These are phyloP conservation scores for Cephus cinctus DNA, from an alignment of 1,140 invertebrate genomes.

Conservation along the genomic window DNA sequence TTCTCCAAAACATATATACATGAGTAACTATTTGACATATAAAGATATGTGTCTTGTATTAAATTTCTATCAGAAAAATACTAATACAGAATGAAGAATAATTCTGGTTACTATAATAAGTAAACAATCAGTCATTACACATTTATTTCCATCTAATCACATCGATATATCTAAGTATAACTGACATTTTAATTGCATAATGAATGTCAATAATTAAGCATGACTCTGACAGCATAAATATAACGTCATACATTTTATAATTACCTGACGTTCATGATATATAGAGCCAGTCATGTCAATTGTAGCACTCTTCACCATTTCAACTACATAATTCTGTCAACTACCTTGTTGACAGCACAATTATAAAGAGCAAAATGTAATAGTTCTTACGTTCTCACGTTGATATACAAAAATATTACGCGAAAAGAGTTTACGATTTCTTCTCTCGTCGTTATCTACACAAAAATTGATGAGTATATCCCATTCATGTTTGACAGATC, in stretches of 20 bases:
- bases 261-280: slow-evolving; percentile 54
- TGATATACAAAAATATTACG: background rate
- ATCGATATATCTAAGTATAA: slow-evolving; percentile 1
- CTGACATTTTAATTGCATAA: background rate
- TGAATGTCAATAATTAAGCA: slow-evolving; percentile 2
- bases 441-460: background rate
- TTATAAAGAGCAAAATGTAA: background rate
- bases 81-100: background rate
- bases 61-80: too few species aligned
- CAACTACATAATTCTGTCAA: slow-evolving; percentile 18
- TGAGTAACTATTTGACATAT: too few species aligned
- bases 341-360: background rate
- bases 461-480: slow-evolving; percentile 2
- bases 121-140: too few species aligned
- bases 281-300: slow-evolving; percentile 47
- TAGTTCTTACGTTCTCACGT: background rate
- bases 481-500: background rate
- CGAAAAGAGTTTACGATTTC: background rate
- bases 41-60: too few species aligned
- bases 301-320: slow-evolving; percentile 40
- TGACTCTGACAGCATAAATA: slow-evolving; percentile 6
- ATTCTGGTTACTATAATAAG: background rate
- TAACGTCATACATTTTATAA: slow-evolving; percentile 10
- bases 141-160: too few species aligned
- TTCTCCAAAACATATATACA: too few species aligned